Conservation (phyloP, 2,797 vertebrate species). For the Smutsia temminckii region DNA sequence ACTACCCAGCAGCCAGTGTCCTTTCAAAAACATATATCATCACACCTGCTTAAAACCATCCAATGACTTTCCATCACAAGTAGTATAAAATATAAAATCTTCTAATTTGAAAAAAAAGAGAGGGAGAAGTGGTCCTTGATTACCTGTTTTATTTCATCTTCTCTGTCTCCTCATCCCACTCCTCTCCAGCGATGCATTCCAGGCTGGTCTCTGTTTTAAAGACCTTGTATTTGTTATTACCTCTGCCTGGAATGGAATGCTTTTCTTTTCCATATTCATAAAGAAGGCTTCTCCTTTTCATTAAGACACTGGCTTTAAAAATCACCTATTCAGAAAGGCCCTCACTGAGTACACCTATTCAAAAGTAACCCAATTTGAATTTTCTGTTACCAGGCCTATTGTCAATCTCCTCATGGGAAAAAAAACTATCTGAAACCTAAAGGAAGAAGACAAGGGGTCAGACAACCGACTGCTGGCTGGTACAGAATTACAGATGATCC, state of each 20-base stretch:
- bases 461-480: neutral
- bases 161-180: neutral
- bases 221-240: neutral
- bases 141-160: neutral
- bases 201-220: neutral
- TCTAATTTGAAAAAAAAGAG: neutral
- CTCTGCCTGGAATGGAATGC: neutral
- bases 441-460: neutral
- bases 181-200: neutral
- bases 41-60: neutral
- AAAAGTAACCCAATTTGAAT: neutral
- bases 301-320: neutral
- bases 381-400: neutral
- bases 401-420: neutral
- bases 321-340: neutral
- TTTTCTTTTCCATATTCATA: neutral
- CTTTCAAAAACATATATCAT: neutral
- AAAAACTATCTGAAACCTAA: neutral
- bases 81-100: neutral
- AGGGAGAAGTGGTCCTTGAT: neutral
- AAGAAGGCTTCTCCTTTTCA: neutral
- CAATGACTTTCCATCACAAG: neutral
- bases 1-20: neutral
- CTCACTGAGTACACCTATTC: neutral
- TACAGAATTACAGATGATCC: neutral